These are phyloP conservation scores for Podarcis lilfordi DNA, from an alignment of 2,797 vertebrate genomes.

Conservation along the genomic window DNA sequence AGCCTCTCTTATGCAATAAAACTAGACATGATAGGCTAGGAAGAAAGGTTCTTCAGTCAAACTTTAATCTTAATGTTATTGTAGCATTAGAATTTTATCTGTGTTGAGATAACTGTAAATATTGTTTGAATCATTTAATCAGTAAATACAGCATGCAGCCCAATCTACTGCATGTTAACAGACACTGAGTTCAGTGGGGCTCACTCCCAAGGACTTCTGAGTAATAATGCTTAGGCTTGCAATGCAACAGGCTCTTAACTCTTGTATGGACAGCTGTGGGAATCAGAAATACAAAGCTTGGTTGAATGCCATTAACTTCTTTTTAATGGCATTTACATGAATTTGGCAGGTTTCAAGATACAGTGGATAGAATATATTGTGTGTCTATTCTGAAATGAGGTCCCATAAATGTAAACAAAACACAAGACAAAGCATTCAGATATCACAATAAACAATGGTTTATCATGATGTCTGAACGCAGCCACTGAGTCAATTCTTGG, in stretches of 20 bases:
- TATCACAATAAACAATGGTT: neutral
- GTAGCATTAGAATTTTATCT: neutral
- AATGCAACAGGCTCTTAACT: neutral
- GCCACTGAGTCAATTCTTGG: neutral
- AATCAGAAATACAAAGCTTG: neutral
- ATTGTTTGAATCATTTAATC: neutral
- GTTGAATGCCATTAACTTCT: neutral
- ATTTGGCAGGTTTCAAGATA: neutral
- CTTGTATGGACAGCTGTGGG: neutral
- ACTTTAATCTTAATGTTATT: neutral
- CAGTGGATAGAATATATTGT: neutral
- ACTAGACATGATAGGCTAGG: neutral
- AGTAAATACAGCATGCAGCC: neutral
- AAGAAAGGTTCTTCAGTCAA: neutral
- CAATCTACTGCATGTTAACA: neutral
- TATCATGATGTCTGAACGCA: neutral
- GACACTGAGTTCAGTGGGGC: neutral
- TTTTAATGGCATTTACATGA: neutral
- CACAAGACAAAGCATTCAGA: neutral
- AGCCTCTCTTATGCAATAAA: neutral
- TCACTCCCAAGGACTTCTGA: neutral
- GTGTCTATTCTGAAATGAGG: neutral
- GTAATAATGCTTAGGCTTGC: neutral
- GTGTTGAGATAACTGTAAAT: too few species aligned
- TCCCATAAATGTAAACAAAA: neutral